Evolutionary conservation across 2,113 vertebrate species (phyloP).

Genomic region (Campylomormyrus tamandua): DNA sequence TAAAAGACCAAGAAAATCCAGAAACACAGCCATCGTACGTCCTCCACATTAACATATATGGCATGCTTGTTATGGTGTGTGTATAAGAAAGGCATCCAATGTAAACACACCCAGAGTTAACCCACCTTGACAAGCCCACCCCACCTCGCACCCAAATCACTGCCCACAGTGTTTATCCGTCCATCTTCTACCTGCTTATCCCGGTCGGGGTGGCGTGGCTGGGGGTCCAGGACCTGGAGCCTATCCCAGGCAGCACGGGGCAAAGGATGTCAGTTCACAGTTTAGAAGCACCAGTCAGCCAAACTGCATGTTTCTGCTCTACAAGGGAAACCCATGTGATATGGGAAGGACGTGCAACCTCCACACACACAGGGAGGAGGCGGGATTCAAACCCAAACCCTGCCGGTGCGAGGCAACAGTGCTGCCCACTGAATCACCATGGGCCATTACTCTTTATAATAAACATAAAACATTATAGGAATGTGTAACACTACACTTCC

Average conservation of each 20-base stretch:
- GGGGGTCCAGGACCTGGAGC: neutral
- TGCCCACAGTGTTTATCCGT: neutral
- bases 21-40: neutral
- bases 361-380: neutral
- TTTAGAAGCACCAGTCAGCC: neutral
- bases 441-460: neutral
- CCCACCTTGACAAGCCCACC: neutral
- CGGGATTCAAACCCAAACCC: neutral
- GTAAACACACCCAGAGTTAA: neutral
- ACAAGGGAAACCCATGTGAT: neutral
- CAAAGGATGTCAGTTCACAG: neutral
- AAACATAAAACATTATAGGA: neutral
- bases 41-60: neutral
- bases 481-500: neutral
- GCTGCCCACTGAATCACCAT: neutral
- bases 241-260: neutral
- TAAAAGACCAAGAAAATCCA: neutral
- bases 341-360: neutral
- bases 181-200: neutral
- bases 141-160: neutral
- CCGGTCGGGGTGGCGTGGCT: neutral
- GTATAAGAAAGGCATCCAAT: neutral
- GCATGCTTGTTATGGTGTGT: neutral
- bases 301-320: neutral
- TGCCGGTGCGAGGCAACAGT: neutral